Evolutionary conservation across 2,888 invertebrate species (phyloP).

Genomic region (Drosophila histrio): DNA sequence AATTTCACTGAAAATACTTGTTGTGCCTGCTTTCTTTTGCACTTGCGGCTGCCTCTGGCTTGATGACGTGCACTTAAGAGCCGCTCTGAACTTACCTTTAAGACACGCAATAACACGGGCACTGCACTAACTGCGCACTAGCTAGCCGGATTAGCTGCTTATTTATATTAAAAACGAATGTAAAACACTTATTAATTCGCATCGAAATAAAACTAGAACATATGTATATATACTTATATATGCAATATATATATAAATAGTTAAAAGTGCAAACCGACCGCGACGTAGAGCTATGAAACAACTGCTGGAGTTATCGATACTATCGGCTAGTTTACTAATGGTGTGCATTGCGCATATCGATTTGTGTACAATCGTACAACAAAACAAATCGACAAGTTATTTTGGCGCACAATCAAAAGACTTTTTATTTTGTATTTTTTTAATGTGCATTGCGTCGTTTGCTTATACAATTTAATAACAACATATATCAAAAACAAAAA

Average conservation of each 20-base stretch:
- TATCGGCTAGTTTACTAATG: conserved; percentile 4
- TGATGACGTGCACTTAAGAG: conserved; percentile 59
- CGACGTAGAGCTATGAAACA: conserved; percentile 14
- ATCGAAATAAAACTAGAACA: background rate
- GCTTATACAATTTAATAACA: conserved; percentile 60
- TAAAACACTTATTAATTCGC: background rate
- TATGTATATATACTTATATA: conserved; percentile 3
- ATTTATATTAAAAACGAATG: background rate
- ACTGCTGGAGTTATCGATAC: conserved; percentile 36
- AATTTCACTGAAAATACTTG: background rate
- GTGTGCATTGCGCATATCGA: conserved; percentile 1
- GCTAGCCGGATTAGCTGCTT: conserved; percentile 14
- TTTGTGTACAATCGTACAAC: background rate
- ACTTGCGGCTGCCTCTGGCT: conserved; percentile 20
- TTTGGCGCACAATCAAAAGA: conserved; percentile 30
- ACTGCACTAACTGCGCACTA: conserved; percentile 12
- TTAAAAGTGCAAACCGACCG: conserved; percentile 25
- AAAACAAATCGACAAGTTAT: background rate
- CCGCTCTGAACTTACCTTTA: conserved; percentile 53
- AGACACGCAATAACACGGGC: conserved; percentile 5
- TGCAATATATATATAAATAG: background rate
- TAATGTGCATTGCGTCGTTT: conserved; percentile 38
- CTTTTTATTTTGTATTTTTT: conserved; percentile 4
- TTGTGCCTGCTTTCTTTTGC: conserved; percentile 41
- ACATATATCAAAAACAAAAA: conserved; percentile 45